Base-by-base conservation (phyloP, 2,888 invertebrate species). In the Antitype chi region DNA sequence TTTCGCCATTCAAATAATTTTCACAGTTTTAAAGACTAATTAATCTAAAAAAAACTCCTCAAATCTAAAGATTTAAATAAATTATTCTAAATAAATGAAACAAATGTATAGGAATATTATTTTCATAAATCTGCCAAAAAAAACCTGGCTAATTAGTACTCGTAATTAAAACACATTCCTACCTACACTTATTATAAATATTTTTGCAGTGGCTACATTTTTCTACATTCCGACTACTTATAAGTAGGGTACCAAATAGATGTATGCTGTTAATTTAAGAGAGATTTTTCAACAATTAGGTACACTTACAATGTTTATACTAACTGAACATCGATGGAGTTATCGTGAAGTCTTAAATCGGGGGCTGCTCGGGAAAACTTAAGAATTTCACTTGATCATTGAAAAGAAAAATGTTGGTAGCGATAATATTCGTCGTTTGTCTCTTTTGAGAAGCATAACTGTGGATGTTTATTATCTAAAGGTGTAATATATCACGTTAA, bases 401-500 rank as follows among this genome's bases (percentile, higher is more conserved):
- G 15, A 52, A 28, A 47, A 67, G 6, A 15, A 32, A 68, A 68
- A 68, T 20, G 11, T 2, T n/a, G 17, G n/a, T 2, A 9, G 2
- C 28, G 23, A 28, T 32, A 32, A n/a, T 67, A 53, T 68, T 32
- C 62, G n/a, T 32, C n/a, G 23, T 53, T 15, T 49, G 7, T 57
- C 57, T 47, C 74, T 15, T 20, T 25, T 32, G 7, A 32, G 47
- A 53, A 28, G 2, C 23, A 32, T 8, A 17, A 52, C 13, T 43
- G 25, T 47, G 2, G 6, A 15, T 55, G 17, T 55, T n/a, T 76
- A 53, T 55, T 52, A 66, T n/a, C 43, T 43, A 38, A 15, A 55
- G 4, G n/a, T 66, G 20, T 32, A 70, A 79, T 64, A 55, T 20
- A 82, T 75, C 49, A 83, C 68, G 15, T 25, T 80, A 74, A 80